These are phyloP conservation scores for Gryon sp. DNA, from an alignment of 1,140 invertebrate species.

Conservation along the genomic window DNA sequence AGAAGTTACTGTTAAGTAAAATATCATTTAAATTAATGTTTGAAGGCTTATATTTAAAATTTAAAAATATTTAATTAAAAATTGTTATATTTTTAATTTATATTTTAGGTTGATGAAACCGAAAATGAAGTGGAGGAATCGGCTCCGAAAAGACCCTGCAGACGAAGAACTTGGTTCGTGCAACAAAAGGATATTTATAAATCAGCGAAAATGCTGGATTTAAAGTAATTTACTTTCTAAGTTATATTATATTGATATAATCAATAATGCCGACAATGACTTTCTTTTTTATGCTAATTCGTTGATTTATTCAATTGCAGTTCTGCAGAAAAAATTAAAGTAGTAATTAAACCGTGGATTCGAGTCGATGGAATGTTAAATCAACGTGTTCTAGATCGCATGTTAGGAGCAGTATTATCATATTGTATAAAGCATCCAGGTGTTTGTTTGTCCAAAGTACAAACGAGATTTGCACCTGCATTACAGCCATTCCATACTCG, in stretches of 20 bases:
- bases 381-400: conserved; percentile 83
- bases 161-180: conserved; percentile 62
- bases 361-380: conserved; percentile 87
- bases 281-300: too few relatives aligned
- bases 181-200: conserved; percentile 72
- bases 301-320: conserved; percentile 60
- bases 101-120: conserved; percentile 5
- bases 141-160: conserved; percentile 35
- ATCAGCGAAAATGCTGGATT: conserved; percentile 71
- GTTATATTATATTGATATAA: not conserved
- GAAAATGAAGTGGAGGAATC: conserved; percentile 22
- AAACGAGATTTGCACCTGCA: conserved; percentile 80
- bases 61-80: not conserved
- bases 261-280: too few relatives aligned
- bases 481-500: conserved; percentile 79
- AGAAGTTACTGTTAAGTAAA: not conserved
- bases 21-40: too few relatives aligned
- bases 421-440: conserved; percentile 83
- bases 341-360: conserved; percentile 85
- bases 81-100: not conserved
- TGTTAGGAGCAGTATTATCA: conserved; percentile 84
- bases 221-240: conserved; percentile 63
- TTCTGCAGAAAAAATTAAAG: conserved; percentile 74
- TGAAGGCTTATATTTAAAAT: too few relatives aligned
- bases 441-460: conserved; percentile 79